Evolutionary conservation across 2,113 vertebrate genomes (phyloP).

Genomic region (Coturnix japonica): DNA sequence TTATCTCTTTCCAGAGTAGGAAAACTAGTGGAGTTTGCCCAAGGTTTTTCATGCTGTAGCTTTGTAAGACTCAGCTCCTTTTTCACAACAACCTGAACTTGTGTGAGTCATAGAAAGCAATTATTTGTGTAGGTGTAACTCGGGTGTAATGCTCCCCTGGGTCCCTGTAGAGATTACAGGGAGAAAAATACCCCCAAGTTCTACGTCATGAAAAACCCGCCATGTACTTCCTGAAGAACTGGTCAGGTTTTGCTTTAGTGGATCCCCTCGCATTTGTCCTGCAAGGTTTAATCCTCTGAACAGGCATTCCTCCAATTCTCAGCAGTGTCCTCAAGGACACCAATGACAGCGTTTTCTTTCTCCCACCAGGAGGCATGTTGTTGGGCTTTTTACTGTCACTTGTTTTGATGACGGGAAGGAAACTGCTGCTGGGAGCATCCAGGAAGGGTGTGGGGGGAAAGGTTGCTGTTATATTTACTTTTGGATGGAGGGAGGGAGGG

Average conservation of each 20-base stretch:
- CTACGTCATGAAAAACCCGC: neutral
- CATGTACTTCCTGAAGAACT: neutral
- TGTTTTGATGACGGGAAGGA: neutral
- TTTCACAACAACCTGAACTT: neutral
- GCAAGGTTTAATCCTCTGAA: neutral
- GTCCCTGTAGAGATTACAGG: neutral
- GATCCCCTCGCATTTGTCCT: neutral
- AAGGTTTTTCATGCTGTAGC: neutral
- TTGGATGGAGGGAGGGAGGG: neutral
- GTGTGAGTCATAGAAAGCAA: neutral
- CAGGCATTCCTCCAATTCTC: neutral
- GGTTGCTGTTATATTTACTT: neutral
- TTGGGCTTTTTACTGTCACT: neutral
- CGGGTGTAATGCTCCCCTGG: neutral
- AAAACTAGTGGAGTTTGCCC: neutral
- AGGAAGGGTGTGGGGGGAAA: neutral
- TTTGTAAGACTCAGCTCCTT: neutral
- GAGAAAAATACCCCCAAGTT: neutral
- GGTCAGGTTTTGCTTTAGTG: neutral
- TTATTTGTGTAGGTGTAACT: neutral
- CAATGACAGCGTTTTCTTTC: neutral
- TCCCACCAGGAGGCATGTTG: neutral
- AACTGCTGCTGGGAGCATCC: neutral
- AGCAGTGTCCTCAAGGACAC: neutral
- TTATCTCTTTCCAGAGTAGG: neutral